Evolutionary conservation across 2,797 vertebrate genomes (phyloP).

Genomic region (Remorina albescens): DNA sequence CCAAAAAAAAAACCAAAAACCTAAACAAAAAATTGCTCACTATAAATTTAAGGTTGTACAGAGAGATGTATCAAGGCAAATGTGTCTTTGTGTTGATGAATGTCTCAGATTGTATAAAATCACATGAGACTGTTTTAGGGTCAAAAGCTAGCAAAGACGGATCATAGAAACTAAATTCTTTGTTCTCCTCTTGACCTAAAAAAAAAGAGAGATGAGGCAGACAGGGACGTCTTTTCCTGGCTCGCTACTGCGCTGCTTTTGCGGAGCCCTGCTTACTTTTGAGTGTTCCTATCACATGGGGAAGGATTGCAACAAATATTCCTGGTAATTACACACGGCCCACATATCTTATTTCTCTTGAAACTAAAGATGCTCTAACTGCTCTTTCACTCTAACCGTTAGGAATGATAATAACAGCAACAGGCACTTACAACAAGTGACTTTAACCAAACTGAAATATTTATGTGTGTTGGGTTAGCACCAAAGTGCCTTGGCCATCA

Average conservation of each 20-base stretch:
- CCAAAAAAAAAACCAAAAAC: neutral
- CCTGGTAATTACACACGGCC: neutral
- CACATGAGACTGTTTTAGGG: neutral
- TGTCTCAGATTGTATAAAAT: neutral
- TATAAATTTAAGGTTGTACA: neutral
- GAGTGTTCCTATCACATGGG: neutral
- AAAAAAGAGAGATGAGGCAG: neutral
- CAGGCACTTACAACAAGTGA: conserved; percentile 7
- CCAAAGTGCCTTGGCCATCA: conserved; percentile 12
- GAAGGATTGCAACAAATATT: neutral
- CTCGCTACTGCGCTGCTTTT: too few species aligned
- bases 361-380: neutral
- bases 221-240: neutral
- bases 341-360: neutral
- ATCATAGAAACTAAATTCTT: neutral
- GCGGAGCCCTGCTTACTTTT: neutral
- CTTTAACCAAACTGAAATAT: conserved; percentile 27
- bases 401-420: conserved; percentile 21
- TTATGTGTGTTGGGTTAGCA: conserved; percentile 18
- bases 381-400: neutral
- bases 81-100: neutral
- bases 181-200: neutral
- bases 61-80: neutral
- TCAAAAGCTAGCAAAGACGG: neutral
- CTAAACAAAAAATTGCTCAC: too few species aligned